These are phyloP conservation scores for Nephrotoma flavescens DNA, from an alignment of 2,888 invertebrate species.

Conservation along the genomic window DNA sequence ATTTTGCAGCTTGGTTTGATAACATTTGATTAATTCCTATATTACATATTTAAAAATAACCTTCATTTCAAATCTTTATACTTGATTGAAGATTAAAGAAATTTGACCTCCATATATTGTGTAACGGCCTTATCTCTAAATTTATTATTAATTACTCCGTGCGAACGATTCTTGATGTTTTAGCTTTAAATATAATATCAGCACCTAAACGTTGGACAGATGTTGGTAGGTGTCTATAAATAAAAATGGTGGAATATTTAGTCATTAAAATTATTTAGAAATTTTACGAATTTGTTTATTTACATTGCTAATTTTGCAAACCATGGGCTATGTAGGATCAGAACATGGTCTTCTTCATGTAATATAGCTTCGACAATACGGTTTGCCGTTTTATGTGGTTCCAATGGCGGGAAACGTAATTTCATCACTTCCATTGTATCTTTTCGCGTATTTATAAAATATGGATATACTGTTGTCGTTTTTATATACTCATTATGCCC, in stretches of 20 bases:
- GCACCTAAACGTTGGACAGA: not conserved
- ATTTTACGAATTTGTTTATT: not conserved
- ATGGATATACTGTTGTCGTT: conserved; percentile 27
- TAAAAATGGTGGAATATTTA: not conserved
- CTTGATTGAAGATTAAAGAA: too few species aligned
- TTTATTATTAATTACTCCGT: not conserved
- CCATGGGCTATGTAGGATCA: not conserved
- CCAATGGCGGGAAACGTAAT: conserved; percentile 25
- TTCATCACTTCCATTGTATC: conserved; percentile 27
- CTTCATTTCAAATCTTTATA: too few species aligned
- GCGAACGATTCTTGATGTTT: not conserved
- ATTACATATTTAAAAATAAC: too few species aligned
- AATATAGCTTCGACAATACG: conserved; percentile 27
- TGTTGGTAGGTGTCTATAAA: not conserved
- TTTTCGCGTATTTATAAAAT: conserved; percentile 30
- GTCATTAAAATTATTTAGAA: not conserved
- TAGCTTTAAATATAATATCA: not conserved
- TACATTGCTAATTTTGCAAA: not conserved
- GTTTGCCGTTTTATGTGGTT: conserved; percentile 27
- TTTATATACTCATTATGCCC: conserved; percentile 13
- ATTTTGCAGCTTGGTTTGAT: too few species aligned
- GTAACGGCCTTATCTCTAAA: not conserved
- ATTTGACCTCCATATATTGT: too few species aligned
- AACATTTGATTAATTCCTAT: too few species aligned
- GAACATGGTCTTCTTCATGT: conserved; percentile 20